Evolutionary conservation across 92 coral and sea anemone species (phyloP), one percentile per base, ranked within the genome.

Genomic region (Scolanthus callimorphus): DNA sequence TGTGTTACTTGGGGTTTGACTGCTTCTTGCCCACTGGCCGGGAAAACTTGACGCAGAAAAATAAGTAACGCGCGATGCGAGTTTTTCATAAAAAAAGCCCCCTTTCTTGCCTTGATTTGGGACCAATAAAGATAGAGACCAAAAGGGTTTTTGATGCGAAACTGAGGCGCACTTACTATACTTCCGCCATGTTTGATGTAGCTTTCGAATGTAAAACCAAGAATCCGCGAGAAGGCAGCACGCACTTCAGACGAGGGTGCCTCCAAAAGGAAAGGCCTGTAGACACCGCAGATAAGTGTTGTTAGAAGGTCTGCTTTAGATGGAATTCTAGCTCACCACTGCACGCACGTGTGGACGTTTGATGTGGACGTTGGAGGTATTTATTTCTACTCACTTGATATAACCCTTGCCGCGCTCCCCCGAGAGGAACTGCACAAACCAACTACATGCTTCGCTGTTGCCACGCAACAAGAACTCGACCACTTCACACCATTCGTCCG

Each of bases 401-500:
- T 87, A 87, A 25, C 96, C 96, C 62, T 78, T 87, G 83, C 96
- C 96, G 51, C 96, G 70, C 3, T 87, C 86, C 34, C 85, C 86
- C 26, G 90, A 67, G 29, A 87, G 71, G 63, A 83, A 87, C 34
- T 87, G 74, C 4, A 87, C 29, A 59, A 87, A 87, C 96, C 96
- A 87, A 15, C 60, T 20, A 48, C 96, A 87, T 0, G 96, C 96
- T 43, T 83, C 90, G n/a, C 83, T 67, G 65, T 78, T 87, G 29
- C 82, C 71, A 67, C 73, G 71, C 26, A 87, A 73, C 56, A 87
- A 46, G 58, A 56, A 51, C 3, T 80, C 90, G 9, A 87, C 54
- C 23, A 79, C 71, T 39, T 37, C 20, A 49, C 86, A 83, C 96
- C 96, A 87, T n/a, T 87, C 96, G 11, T 87, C 83, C 29, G 96